These are phyloP conservation scores for Trochalopteron elliotii DNA, from an alignment of 2,113 vertebrate species.

Conservation along the genomic window DNA sequence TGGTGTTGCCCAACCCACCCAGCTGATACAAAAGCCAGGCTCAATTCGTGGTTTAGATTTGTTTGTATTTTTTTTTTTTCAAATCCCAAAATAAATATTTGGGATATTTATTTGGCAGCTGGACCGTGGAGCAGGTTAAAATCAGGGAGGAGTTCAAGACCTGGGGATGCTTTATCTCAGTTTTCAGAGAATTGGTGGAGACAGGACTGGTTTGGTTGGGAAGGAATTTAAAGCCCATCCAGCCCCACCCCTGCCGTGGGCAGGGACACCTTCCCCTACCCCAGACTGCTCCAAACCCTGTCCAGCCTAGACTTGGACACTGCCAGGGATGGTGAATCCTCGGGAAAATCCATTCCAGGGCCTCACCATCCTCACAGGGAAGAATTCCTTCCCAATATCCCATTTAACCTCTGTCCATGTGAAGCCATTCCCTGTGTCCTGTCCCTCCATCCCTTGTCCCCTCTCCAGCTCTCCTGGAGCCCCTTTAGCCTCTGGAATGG, in stretches of 20 bases:
- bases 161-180: background rate
- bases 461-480: background rate
- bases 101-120: no score
- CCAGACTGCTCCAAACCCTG: background rate
- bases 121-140: background rate
- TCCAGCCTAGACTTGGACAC: background rate
- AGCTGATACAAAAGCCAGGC: background rate
- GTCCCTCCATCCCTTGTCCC: background rate
- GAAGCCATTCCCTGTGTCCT: background rate
- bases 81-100: background rate
- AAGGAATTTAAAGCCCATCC: background rate
- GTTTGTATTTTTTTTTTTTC: background rate
- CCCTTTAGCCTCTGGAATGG: background rate
- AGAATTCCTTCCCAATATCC: background rate
- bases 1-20: background rate
- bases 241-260: background rate
- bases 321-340: background rate
- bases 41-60: background rate
- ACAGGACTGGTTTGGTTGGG: background rate
- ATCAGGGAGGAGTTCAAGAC: background rate
- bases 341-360: background rate
- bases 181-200: background rate
- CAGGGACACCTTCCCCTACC: rapidly evolving
- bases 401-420: rapidly evolving
- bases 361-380: background rate